Conservation (phyloP, 35 echinoderm and acorn worm species). For the Patiria miniata region DNA sequence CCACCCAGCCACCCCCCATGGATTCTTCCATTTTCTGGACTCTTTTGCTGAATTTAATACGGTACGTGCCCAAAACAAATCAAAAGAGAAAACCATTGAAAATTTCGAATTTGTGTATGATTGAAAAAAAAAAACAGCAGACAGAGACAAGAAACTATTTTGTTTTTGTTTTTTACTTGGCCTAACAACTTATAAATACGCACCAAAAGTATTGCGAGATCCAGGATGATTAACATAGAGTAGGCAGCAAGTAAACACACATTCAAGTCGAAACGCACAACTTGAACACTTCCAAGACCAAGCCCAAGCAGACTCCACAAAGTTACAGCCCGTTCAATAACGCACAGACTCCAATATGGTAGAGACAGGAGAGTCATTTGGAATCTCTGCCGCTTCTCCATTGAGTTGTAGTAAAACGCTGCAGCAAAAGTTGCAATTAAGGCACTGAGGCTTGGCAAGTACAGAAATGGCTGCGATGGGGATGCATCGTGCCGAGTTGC, state of each 20-base stretch:
- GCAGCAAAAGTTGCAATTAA: background rate
- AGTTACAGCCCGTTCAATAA: background rate
- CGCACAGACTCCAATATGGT: background rate
- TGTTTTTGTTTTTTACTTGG: too few relatives aligned
- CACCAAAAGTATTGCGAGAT: background rate
- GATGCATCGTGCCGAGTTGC: background rate
- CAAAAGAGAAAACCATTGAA: too few relatives aligned
- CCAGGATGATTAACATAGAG: background rate
- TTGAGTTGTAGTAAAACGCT: conserved; percentile 3
- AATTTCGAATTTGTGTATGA: too few relatives aligned
- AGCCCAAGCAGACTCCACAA: background rate
- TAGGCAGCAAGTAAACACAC: background rate
- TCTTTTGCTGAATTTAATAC: too few relatives aligned
- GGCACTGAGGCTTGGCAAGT: background rate
- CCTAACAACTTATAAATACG: background rate
- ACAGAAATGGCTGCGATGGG: background rate
- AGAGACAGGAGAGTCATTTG: background rate
- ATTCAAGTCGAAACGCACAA: background rate
- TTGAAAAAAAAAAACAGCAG: too few relatives aligned
- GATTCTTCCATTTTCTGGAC: too few relatives aligned
- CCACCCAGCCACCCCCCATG: too few relatives aligned
- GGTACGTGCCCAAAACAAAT: too few relatives aligned
- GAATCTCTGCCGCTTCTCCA: background rate
- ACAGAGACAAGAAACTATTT: too few relatives aligned
- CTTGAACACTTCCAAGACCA: background rate